Base-by-base conservation (phyloP, 2,113 vertebrate genomes). In the Geococcyx californianus region DNA sequence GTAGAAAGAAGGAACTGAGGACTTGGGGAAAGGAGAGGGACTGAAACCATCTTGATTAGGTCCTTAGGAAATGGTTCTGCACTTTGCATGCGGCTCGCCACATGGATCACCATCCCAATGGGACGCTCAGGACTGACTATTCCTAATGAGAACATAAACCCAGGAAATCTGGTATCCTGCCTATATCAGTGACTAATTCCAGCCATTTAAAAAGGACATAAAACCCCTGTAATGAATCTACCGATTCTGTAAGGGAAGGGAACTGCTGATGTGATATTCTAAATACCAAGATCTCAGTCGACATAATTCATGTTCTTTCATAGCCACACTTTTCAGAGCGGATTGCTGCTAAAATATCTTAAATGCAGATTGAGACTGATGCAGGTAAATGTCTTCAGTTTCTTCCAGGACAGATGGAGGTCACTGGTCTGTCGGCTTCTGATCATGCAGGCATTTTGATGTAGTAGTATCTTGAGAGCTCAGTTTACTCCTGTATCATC, bases 181-280 rank as follows among this genome's bases (percentile, higher is more conserved):
- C 84, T 87, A 49, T 84, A 70, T 87, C 82, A 90, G 3, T 74
- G 82, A 83, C 87, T 95, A 83, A 94, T 93, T 95, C 84, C 78
- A 93, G 45, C 33, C 52, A 67, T 68, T 87, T 94, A 51, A 80
- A 88, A 74, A 80, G 45, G 67, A 70, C 67, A 74, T 82, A 52
- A 95, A 94, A 82, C 8, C 2, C 18, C 34, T 42, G 9, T 93
- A 77, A 95, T 83, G 79, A 88, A 90, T 79, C 90, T 42, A 24
- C 88, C 73, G 67, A 66, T 94, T 76, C 70, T 4, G 3, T 26
- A 87, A 66, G 40, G 62, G 38, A 90, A 76, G 49, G 52, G 66
- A 94, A 83, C 62, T 83, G 87, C 84, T 83, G 58, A 68, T 80
- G 42, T 9, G 72, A 80, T 84, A 84, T 29, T 93, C 82, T 84